Percentiles rank a stretch among this genome's conserved stretches.
Conservation (phyloP, 2,797 vertebrate genomes). For the Macroramphosus scolopax region DNA sequence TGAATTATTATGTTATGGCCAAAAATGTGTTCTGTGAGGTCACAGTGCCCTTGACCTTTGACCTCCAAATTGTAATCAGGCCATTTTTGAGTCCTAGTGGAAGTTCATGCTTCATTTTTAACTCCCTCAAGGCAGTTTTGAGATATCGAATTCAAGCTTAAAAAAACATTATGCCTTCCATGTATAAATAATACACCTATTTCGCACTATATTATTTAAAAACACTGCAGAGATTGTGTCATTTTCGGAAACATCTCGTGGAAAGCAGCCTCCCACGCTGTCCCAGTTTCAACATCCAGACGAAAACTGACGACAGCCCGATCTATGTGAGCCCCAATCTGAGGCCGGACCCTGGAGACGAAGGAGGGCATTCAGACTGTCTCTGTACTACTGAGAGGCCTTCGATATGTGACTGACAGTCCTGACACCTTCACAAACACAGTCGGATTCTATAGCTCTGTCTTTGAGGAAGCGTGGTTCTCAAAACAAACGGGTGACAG, state of each 20-base stretch:
- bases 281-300: constrained; percentile 22
- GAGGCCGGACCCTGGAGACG: constrained; percentile 28
- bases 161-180: no score
- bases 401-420: constrained; percentile 42
- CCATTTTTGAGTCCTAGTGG: no score
- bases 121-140: no score
- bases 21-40: no score
- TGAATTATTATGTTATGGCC: no score
- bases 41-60: no score
- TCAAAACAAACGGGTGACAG: constrained; percentile 13
- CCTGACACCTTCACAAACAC: constrained; percentile 44
- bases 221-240: no score
- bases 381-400: constrained; percentile 20
- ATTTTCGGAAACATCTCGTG: constrained; percentile 8
- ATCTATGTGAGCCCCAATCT: constrained; percentile 27
- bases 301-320: constrained; percentile 28
- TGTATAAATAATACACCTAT: no score
- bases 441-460: constrained; percentile 28
- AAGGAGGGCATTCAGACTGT: constrained; percentile 27
- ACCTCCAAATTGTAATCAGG: no score
- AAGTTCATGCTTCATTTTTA: no score
- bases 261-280: constrained; percentile 23
- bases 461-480: constrained; percentile 18
- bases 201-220: no score
- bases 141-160: no score